Evolutionary conservation across 2,888 invertebrate genomes (phyloP).

Genomic region (Macroteleia sp.): DNA sequence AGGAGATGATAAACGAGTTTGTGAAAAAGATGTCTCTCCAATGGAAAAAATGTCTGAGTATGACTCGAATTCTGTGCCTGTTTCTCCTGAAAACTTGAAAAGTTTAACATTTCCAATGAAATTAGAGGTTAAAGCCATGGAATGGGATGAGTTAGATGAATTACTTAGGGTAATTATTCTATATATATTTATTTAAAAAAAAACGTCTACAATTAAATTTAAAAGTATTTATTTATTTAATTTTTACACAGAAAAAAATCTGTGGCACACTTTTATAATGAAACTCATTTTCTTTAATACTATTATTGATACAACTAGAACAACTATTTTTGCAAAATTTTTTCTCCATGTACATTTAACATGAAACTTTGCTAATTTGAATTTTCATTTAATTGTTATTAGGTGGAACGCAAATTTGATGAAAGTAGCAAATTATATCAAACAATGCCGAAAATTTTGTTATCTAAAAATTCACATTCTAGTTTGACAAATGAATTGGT

Average conservation of each 20-base stretch:
- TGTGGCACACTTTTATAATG: no score
- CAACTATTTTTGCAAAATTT: no score
- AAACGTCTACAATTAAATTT: no score
- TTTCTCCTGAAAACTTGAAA: constrained; percentile 82
- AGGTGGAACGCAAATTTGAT: constrained; percentile 87
- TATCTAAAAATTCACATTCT: constrained; percentile 85
- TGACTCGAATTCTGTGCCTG: constrained; percentile 76
- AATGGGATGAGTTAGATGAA: constrained; percentile 90
- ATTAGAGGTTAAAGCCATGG: constrained; percentile 87
- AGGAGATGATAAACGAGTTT: no score
- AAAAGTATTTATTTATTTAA: no score
- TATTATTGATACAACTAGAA: no score
- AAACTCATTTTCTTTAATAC: no score
- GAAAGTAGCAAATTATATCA: constrained; percentile 88
- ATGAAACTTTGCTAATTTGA: no score
- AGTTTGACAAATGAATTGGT: constrained; percentile 73
- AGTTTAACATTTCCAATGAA: constrained; percentile 88
- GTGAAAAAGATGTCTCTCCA: constrained; percentile 72
- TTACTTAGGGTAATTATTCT: constrained; percentile 86
- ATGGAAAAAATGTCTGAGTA: constrained; percentile 73
- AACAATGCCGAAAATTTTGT: constrained; percentile 88
- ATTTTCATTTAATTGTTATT: no score
- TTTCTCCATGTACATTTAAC: no score
- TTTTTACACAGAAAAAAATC: no score
- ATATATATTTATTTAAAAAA: no score